Evolutionary conservation across 2,797 vertebrate species (phyloP), one percentile per base, ranked within the genome.

Genomic region (Dryobates pubescens): DNA sequence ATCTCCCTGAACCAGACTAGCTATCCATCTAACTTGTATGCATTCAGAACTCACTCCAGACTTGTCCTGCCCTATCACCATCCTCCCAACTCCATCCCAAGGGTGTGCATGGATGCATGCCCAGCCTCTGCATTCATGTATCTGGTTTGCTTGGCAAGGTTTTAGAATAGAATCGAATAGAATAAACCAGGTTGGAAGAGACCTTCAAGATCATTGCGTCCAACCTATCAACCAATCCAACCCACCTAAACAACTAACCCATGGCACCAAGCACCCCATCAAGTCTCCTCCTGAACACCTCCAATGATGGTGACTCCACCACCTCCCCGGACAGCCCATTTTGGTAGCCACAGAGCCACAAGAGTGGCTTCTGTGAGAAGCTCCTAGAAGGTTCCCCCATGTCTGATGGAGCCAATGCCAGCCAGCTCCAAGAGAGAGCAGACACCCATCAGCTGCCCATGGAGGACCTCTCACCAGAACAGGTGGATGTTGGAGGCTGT

Each of bases 11-110:
- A 30, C 34, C 11, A 1, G 57, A 3, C 45, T 7, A 24, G 49
- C 23, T 17, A 1, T 4, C 32, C 1, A 0, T 6, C 30, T 49
- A 27, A 70, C 41, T 23, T 8, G 6, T 0, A 1, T 0, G 17
- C 1, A 1, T 79, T 14, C 0, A 6, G 62, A 89, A 4, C 49
- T 53, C 62, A 70, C 79, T 54, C 45, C 34, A 10, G 56, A 1
- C 67, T 45, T 4, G 14, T 83, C 58, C 78, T 79, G n/a, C 62
- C 10, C 0, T 11, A 2, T 53, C 16, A 6, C 54, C 87, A 17
- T 11, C 56, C 54, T 54, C 32, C 70, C 65, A 2, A 2, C 62
- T 45, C 80, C 77, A 30, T 16, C 61, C 75, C 67, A 3, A 20
- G 53, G 79, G 32, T 13, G 78, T 14, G 7, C 49, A 6, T 0